Evolutionary conservation across 2,113 vertebrate species (phyloP).

Genomic region (Bubalus kerabau): DNA sequence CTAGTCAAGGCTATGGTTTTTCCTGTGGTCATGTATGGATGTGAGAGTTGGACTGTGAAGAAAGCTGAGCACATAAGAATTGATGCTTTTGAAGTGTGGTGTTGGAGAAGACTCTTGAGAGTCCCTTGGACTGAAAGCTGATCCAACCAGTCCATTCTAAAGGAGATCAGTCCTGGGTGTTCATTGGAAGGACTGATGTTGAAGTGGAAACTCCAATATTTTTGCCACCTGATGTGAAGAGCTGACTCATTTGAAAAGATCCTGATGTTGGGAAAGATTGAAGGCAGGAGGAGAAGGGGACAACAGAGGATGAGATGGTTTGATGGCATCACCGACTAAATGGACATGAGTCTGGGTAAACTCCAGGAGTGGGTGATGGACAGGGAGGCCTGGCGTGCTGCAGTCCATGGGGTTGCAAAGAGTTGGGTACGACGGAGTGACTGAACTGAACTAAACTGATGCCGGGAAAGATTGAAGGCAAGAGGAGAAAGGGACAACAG

Average conservation of each 20-base stretch:
- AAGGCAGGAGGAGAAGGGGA: background rate
- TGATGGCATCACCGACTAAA: background rate
- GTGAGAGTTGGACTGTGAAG: no score
- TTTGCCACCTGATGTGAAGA: background rate
- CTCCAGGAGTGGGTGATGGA: background rate
- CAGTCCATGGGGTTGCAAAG: background rate
- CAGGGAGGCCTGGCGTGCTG: background rate
- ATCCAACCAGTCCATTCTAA: background rate
- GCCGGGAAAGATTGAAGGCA: background rate
- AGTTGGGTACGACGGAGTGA: fast-evolving
- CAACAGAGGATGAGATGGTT: background rate
- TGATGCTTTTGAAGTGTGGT: no score
- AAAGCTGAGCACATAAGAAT: fast-evolving
- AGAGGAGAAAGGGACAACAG: background rate
- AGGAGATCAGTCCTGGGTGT: background rate
- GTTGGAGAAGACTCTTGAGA: no score
- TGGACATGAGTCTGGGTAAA: background rate
- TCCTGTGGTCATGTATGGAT: no score
- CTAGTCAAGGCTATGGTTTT: no score
- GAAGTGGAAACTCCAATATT: background rate
- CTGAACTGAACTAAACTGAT: background rate
- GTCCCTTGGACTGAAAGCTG: no score
- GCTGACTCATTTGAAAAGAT: background rate
- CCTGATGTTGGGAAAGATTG: background rate
- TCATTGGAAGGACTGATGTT: background rate